A percentile compares a stretch with the other conserved stretches of the same genome.
These are phyloP conservation scores for Scolopax rusticola DNA, from an alignment of 2,797 vertebrate species.

Conservation along the genomic window DNA sequence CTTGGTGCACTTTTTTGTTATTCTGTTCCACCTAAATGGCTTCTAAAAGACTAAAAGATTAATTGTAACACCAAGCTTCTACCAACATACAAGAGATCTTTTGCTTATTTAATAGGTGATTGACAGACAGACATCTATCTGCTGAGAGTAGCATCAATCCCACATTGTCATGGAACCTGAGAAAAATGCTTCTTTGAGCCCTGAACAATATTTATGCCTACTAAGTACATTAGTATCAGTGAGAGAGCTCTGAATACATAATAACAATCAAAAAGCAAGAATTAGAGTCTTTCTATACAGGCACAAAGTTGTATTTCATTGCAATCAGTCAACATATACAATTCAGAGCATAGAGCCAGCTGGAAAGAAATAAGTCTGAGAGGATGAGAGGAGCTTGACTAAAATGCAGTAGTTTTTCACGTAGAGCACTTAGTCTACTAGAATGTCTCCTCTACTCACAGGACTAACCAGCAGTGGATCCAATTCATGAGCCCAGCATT, in stretches of 20 bases:
- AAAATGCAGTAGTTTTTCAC: background rate
- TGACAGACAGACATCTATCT: background rate
- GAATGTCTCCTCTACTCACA: background rate
- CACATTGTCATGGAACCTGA: background rate
- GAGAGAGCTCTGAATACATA: background rate
- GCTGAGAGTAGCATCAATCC: background rate
- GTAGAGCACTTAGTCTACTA: background rate
- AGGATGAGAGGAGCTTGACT: background rate
- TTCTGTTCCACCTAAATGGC: background rate
- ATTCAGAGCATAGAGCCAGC: background rate
- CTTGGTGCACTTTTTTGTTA: background rate
- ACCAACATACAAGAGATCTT: background rate
- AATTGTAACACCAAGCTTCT: background rate
- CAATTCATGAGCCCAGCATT: background rate
- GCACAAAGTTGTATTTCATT: background rate
- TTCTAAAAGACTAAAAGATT: background rate
- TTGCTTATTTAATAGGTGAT: background rate
- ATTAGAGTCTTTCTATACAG: background rate
- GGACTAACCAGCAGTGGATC: background rate
- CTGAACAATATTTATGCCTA: background rate
- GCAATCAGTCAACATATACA: background rate
- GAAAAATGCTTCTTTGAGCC: background rate
- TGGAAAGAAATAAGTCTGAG: background rate
- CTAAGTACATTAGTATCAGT: background rate
- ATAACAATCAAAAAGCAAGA: background rate